Base-by-base conservation (phyloP, 2,888 invertebrate species). In the Tetranychus piercei region DNA sequence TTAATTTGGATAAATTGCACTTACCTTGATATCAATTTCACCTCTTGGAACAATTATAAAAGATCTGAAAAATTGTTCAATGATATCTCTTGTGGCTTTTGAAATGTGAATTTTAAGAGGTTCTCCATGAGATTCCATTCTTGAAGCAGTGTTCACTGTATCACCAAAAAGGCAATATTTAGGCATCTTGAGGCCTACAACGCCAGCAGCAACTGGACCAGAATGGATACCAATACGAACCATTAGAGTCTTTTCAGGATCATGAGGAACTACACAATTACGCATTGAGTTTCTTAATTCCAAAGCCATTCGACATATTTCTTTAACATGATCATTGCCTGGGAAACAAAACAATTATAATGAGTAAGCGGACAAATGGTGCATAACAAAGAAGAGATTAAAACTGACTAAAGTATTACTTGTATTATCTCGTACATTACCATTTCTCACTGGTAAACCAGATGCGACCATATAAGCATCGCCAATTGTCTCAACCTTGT, bases 121-220 rank as follows among this genome's bases (percentile, higher is more conserved):
- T 72, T 77, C 77, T 45, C 78, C 74, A 75, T 79, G 73, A 76
- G 77, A 73, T 83, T 93, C 93, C 93, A 93, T 93, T 34, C 93
- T 86, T 0, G 91, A 91, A 0, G 93, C 92, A 0, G 93, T 93
- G 83, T 93, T 93, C 1, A 77, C 77, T 34, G 73, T 73, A 18
- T 78, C 78, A 66, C 78, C 93, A 83, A 94, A 94, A 23, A 94
- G 85, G 80, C 93, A 94, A 82, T 93, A 94, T 65, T 92, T 86
- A 0, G 93, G 93, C 94, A 94, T 94, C 55, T 92, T 94, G 20
- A 93, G 84, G 0, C 94, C 93, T 1, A 94, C 93, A 22, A 94
- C 93, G 73, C 94, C 93, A 0, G 93, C 93, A 20, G 92, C 92
- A n/a, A 93, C 92, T 44, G 93, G 91, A 22, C 93, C 83, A 70